These are phyloP conservation scores for Cordilura impudica DNA, from an alignment of 2,888 invertebrate species.

Conservation along the genomic window DNA sequence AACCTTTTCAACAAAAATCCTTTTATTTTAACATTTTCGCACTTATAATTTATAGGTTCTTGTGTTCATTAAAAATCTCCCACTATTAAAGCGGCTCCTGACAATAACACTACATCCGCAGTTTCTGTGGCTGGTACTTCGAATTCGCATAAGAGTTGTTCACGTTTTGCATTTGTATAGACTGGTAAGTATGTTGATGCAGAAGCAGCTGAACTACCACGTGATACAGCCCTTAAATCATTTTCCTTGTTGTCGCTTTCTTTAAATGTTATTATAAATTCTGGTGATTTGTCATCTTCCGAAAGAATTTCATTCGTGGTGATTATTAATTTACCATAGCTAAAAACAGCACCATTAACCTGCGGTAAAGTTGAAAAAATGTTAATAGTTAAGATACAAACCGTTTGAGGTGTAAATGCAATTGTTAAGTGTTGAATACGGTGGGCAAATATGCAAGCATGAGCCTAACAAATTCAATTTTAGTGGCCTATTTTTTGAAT, in stretches of 20 bases:
- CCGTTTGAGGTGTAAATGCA: not conserved
- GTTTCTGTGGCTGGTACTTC: conserved; percentile 68
- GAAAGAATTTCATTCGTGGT: conserved; percentile 49
- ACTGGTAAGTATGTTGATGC: conserved; percentile 69
- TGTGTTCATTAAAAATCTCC: conserved; percentile 68
- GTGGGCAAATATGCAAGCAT: no score
- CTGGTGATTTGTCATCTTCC: conserved; percentile 65
- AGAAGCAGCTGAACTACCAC: not conserved
- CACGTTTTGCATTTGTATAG: conserved; percentile 71
- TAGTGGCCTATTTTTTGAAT: no score
- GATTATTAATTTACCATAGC: conserved; percentile 66
- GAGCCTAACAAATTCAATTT: no score
- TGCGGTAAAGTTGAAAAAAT: conserved; percentile 46
- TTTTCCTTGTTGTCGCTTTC: conserved; percentile 40
- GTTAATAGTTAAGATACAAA: conserved; percentile 20
- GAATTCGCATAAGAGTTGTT: conserved; percentile 73
- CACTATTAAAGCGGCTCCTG: conserved; percentile 75
- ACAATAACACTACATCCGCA: conserved; percentile 70
- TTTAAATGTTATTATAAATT: conserved; percentile 68
- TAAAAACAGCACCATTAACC: conserved; percentile 72
- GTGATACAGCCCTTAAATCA: conserved; percentile 36
- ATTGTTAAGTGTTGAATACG: no score
- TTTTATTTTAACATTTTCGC: conserved; percentile 27
- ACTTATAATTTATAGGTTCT: not conserved
- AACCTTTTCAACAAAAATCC: not conserved